These are phyloP conservation scores for Podarcis raffonei DNA, from an alignment of 2,113 vertebrate species.

Conservation along the genomic window DNA sequence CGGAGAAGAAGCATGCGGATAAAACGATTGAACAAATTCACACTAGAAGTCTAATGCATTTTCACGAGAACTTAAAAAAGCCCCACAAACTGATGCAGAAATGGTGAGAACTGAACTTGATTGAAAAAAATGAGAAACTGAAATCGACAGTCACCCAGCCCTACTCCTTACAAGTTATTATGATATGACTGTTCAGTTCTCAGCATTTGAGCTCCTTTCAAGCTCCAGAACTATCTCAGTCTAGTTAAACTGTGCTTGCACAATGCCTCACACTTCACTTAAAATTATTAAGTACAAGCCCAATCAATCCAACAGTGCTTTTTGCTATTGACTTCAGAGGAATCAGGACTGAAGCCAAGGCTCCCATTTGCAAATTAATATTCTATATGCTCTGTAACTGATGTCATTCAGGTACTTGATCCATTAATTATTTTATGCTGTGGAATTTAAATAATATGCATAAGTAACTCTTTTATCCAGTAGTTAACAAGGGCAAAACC, in stretches of 20 bases:
- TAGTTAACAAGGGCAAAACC: not conserved
- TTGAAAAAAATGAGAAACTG: no score
- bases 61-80: no score
- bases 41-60: no score
- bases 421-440: not conserved
- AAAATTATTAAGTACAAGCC: not conserved
- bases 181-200: not conserved
- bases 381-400: not conserved
- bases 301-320: not conserved
- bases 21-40: no score
- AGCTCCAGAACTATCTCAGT: not conserved
- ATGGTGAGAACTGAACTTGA: no score
- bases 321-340: not conserved
- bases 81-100: no score
- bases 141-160: no score
- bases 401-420: not conserved
- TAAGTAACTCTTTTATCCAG: not conserved
- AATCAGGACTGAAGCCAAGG: not conserved
- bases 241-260: not conserved
- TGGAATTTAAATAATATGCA: not conserved
- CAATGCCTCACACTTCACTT: not conserved
- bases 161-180: not conserved
- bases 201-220: not conserved
- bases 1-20: no score
- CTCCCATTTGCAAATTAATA: constrained; percentile 8